Evolutionary conservation across 2,797 vertebrate genomes (phyloP).

Genomic region (Oreonectes daqikongensis): DNA sequence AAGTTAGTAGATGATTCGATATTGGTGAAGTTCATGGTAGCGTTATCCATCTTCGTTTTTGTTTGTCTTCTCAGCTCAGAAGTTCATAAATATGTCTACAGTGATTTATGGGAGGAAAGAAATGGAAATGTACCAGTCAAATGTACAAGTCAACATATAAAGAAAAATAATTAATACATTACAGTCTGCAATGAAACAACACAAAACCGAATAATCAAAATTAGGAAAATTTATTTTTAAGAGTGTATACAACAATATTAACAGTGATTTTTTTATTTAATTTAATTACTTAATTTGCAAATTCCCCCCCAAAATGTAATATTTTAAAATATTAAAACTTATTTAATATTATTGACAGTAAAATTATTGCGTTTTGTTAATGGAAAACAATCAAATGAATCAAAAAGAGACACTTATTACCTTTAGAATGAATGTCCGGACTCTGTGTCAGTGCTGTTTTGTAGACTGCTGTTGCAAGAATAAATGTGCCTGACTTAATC

Average conservation of each 20-base stretch:
- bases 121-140: neutral
- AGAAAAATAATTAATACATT: neutral
- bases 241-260: no score
- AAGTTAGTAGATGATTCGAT: neutral
- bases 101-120: neutral
- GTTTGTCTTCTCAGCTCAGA: neutral
- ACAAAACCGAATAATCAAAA: no score
- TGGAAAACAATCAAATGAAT: neutral
- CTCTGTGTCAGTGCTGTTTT: neutral
- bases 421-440: neutral
- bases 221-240: no score
- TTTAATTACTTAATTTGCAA: no score
- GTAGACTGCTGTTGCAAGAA: neutral
- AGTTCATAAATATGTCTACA: neutral
- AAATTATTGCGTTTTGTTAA: neutral
- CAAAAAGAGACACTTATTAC: neutral
- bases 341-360: no score
- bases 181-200: no score
- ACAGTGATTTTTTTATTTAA: no score
- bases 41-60: neutral
- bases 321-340: no score
- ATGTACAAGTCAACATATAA: no score
- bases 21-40: neutral
- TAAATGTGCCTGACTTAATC: neutral
- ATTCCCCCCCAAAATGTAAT: no score